Percentiles rank a stretch among this genome's conserved stretches.
These are phyloP conservation scores for Labia minor DNA, from an alignment of 2,888 invertebrate species.

Conservation along the genomic window DNA sequence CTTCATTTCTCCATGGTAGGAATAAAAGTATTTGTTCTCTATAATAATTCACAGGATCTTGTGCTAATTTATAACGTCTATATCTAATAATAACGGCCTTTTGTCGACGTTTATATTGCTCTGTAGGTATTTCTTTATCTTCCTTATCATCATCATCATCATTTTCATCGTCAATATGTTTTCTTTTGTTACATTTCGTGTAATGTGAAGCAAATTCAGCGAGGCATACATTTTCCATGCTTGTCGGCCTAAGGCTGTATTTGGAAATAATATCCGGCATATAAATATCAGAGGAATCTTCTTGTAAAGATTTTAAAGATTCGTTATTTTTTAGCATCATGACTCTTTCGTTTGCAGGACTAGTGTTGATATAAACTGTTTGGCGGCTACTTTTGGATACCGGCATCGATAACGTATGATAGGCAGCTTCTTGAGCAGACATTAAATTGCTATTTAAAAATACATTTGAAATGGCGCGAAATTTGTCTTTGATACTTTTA, in stretches of 20 bases:
- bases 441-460: conserved; percentile 27
- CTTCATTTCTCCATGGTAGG: neutral
- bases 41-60: neutral
- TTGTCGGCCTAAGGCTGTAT: conserved; percentile 14
- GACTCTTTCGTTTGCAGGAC: conserved; percentile 23
- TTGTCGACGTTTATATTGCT: too few relatives aligned
- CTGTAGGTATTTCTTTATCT: neutral
- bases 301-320: conserved; percentile 18
- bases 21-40: neutral
- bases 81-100: neutral
- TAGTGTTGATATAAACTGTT: conserved; percentile 26
- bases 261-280: conserved; percentile 21
- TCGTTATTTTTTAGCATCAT: conserved; percentile 23
- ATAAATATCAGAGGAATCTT: conserved; percentile 24
- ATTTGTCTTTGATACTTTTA: neutral
- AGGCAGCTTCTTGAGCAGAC: conserved; percentile 28
- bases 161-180: conserved; percentile 18
- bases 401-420: conserved; percentile 27
- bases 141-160: neutral
- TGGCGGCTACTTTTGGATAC: conserved; percentile 25
- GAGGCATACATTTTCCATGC: conserved; percentile 21
- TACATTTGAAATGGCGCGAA: conserved; percentile 18
- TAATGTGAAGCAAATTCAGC: conserved; percentile 25
- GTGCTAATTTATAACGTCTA: neutral
- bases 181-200: too few relatives aligned